Base-by-base conservation (phyloP, 2,113 vertebrate species). In the Conger conger region DNA sequence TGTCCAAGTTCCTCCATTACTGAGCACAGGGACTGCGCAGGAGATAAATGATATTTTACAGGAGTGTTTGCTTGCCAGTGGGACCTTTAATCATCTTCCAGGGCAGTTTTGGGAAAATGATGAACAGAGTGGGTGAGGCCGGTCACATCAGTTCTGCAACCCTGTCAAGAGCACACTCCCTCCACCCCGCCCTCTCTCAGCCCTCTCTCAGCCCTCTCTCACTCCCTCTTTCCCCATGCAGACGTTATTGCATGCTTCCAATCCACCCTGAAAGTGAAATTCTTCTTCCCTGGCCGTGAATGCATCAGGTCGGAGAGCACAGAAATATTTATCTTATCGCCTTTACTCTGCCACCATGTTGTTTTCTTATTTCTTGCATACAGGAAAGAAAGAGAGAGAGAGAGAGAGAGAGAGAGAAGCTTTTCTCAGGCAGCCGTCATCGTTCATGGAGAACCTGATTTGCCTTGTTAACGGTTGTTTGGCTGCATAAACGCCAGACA, bases 321-420 rank as follows among this genome's bases (percentile, higher is more conserved):
- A n/a, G 40, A 50, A 80, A n/a, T 2, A 80, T 45, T 27, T 63
- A 63, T 63, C 4, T 63, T 27, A 50, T 13, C 45, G 20, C 18
- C 5, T 20, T 80, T 80, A 45, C 38, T 80, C 50, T 42, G 68
- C n/a, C 68, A 73, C 68, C n/a, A 73, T 73, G n/a, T 73, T 73
- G 57, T 73, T 30, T 33, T 73, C 11, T 73, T 13, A 2, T 13
- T 27, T 27, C n/a, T 9, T 30, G n/a, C 27, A 4, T 11, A 33
- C 27, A 9, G 63, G 68, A 33, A 1, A 30, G 16, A 16, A 4
- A 16, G 4, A 60, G 20, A 60, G 20, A 20, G 57, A 18, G n/a
- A n/a, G n/a, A n/a, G n/a, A n/a, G n/a, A 3, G 5, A n/a, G 11
- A 73, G 33, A 73, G n/a, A 33, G 68, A 30, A 73, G 68, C 23